A percentile compares a stretch with the other conserved stretches of the same genome.
phyloP scores from a whole-genome alignment of 2,113 vertebrate genomes.

The Sinocyclocheilus anophthalmus region DNA sequence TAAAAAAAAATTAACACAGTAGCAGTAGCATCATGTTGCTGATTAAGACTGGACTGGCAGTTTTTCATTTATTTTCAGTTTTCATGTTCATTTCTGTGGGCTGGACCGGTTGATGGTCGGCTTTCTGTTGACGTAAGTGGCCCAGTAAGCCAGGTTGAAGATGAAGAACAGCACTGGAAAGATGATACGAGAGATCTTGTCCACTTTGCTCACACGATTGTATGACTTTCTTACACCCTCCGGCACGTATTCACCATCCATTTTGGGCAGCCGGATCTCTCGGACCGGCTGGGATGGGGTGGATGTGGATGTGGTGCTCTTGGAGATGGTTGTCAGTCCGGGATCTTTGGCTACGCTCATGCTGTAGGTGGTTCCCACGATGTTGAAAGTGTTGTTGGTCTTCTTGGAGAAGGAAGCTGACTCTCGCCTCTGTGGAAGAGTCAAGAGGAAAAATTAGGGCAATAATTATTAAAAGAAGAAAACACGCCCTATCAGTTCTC shows the following conservation, averaged over 20 bases:
- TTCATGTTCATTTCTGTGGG: constrained; percentile 82
- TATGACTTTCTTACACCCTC: constrained; percentile 92
- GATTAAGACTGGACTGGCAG: constrained; percentile 52
- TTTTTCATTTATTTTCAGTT: constrained; percentile 7
- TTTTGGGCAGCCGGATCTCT: constrained; percentile 68
- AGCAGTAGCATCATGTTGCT: constrained; percentile 33
- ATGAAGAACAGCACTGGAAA: constrained; percentile 98
- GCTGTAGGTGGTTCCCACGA: constrained; percentile 94
- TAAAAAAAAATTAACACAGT: neutral
- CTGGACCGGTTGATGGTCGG: constrained; percentile 91
- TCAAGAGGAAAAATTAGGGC: constrained; percentile 46
- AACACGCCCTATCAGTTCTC: neutral
- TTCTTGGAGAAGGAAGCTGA: constrained; percentile 90
- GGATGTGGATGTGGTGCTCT: constrained; percentile 76
- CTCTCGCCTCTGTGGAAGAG: constrained; percentile 86
- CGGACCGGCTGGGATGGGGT: constrained; percentile 50
- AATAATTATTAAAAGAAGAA: neutral
- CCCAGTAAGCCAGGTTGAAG: constrained; percentile 98
- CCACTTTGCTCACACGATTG: constrained; percentile 99
- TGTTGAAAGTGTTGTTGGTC: constrained; percentile 97
- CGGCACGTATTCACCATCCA: constrained; percentile 84
- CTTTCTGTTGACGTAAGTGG: constrained; percentile 95
- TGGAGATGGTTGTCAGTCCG: constrained; percentile 88
- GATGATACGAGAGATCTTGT: constrained; percentile 98
- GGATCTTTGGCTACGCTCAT: constrained; percentile 93